phyloP scores from a whole-genome alignment of 1,140 invertebrate species.

The Mizuhopecten yessoensis region DNA sequence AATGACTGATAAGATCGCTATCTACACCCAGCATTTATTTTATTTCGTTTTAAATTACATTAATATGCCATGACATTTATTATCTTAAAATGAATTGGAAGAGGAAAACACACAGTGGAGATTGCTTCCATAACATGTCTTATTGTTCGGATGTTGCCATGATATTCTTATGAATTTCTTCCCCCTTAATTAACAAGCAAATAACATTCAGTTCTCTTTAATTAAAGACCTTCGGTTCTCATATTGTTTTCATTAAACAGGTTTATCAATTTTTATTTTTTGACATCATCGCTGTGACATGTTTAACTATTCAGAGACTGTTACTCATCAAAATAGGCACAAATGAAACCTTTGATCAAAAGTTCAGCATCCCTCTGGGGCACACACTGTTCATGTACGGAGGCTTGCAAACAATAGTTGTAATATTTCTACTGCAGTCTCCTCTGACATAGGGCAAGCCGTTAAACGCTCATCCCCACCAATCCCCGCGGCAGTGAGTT shows the following conservation, averaged over 20 bases:
- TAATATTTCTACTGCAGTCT: background rate
- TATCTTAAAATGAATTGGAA: slow-evolving; percentile 32
- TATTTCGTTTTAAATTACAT: slow-evolving; percentile 27
- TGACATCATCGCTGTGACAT: background rate
- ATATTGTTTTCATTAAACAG: background rate
- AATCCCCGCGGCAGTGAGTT: background rate
- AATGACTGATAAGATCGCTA: background rate
- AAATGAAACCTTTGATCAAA: slow-evolving; percentile 11
- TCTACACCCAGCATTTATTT: background rate
- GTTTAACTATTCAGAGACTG: background rate
- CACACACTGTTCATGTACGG: background rate
- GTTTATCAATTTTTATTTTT: background rate
- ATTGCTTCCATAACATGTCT: background rate
- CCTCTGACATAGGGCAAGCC: background rate
- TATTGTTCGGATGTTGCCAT: background rate
- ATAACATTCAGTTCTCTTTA: background rate
- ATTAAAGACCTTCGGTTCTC: background rate
- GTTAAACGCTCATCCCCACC: background rate
- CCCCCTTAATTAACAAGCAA: background rate
- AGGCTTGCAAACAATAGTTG: background rate
- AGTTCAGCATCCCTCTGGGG: background rate
- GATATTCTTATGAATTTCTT: background rate
- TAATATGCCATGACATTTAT: background rate
- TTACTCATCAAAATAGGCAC: background rate
- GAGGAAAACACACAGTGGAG: background rate